These are phyloP conservation scores for Oreochromis grahami DNA, from an alignment of 2,797 vertebrate genomes.

Conservation along the genomic window DNA sequence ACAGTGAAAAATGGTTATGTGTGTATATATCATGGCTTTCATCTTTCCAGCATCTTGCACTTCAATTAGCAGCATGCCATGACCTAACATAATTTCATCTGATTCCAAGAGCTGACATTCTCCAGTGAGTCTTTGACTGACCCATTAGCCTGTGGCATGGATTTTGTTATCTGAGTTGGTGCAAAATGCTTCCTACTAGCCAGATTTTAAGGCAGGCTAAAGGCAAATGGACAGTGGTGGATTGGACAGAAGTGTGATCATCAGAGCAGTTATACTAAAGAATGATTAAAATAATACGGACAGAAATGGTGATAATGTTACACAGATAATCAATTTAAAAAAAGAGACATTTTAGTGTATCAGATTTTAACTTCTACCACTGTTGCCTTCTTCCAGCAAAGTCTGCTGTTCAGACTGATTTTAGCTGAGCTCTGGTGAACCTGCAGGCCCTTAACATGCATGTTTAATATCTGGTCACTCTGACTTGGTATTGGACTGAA, in stretches of 20 bases:
- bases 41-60: background rate
- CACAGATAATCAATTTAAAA: background rate
- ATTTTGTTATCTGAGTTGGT: conserved; percentile 20
- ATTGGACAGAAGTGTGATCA: background rate
- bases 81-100: background rate
- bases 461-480: conserved; percentile 48
- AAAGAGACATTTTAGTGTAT: background rate
- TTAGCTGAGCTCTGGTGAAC: conserved; percentile 11
- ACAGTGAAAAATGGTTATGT: background rate
- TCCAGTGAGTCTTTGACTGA: background rate
- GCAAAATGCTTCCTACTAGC: conserved; percentile 4
- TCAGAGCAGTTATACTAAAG: conserved; percentile 18
- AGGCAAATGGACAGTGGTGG: background rate
- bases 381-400: background rate
- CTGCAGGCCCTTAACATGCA: conserved; percentile 47
- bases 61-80: background rate
- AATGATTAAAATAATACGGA: background rate
- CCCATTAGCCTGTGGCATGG: conserved; percentile 17
- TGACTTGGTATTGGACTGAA: conserved; percentile 15
- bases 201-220: background rate
- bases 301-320: background rate
- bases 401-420: conserved; percentile 4
- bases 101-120: background rate
- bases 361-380: background rate
- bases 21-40: background rate